Base-by-base conservation (phyloP, 2,888 invertebrate species). In the Nephrotoma guestfalica region DNA sequence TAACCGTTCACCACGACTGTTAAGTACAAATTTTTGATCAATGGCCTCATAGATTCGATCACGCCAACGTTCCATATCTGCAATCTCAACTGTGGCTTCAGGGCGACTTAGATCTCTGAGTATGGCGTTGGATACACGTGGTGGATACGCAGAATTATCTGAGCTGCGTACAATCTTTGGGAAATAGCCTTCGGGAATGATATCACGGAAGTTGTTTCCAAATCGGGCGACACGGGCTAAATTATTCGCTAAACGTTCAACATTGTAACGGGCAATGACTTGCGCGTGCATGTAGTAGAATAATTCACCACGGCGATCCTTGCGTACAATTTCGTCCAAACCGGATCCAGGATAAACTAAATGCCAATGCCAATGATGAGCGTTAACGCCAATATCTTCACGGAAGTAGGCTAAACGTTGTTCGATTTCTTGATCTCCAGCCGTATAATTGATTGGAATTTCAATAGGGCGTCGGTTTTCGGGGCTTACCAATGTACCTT, bases 291-390 rank as follows among this genome's bases (percentile, higher is more conserved):
- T 96, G 90, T 95, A 96, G 90, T 94, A 96, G 91, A 96, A 96
- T 0, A 96, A 92, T 91, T 96, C 96, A 42, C 96, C 96, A 45
- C 96, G 93, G 86, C 96, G 93, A 90, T 96, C 95, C 89, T 96
- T 95, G 51, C 92, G 92, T 5, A 96, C 95, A 85, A 95, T 94
- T 41, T 91, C 89, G 86, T 90, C 90, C 41, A 92, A 91, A 4
- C 92, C 93, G 51, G 93, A 93, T 89, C 94, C 94, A 0, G 96
- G 96, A 89, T 96, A 96, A 0, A 96, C 95, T 88, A 96, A 92
- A 92, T 96, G 96, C 96, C 97, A 97, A 90, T 97, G 97, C 97
- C 97, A 97, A 90, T 97, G 97, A 90, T 97, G 97, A 86, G 96
- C 94, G 91, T 97, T 97, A 88, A 97, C 93, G 88, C 96, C 96